Evolutionary conservation across 2,113 vertebrate species (phyloP).

Genomic region (Tringa solitaria): DNA sequence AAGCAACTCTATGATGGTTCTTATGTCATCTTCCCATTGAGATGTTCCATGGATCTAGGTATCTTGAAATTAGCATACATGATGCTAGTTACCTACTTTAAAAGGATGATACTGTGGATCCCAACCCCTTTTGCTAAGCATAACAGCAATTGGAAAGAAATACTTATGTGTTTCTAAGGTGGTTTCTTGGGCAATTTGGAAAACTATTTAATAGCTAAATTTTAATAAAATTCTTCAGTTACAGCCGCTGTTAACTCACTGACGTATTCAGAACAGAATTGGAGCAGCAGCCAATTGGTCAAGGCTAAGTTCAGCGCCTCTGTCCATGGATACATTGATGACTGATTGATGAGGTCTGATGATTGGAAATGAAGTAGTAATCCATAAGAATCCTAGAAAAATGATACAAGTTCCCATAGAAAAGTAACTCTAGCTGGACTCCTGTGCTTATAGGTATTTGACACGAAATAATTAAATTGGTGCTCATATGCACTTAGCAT

Average conservation of each 20-base stretch:
- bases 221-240: neutral
- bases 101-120: neutral
- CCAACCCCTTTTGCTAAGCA: neutral
- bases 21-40: neutral
- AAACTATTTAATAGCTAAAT: neutral
- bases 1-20: neutral
- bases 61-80: neutral
- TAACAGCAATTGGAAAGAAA: neutral
- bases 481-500: neutral
- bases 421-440: neutral
- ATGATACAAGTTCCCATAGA: neutral
- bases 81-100: neutral
- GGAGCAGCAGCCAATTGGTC: neutral
- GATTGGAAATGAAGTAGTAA: neutral
- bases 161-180: neutral
- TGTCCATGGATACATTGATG: fast-evolving
- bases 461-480: neutral
- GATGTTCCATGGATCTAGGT: neutral
- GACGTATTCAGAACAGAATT: neutral
- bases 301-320: neutral
- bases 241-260: neutral
- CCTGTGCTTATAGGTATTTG: neutral
- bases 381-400: neutral
- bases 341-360: neutral
- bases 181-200: neutral